Percentiles rank a stretch among this genome's conserved stretches.
Conservation (phyloP, 1,140 invertebrate species). For the Lamellibrachia luymesi region DNA sequence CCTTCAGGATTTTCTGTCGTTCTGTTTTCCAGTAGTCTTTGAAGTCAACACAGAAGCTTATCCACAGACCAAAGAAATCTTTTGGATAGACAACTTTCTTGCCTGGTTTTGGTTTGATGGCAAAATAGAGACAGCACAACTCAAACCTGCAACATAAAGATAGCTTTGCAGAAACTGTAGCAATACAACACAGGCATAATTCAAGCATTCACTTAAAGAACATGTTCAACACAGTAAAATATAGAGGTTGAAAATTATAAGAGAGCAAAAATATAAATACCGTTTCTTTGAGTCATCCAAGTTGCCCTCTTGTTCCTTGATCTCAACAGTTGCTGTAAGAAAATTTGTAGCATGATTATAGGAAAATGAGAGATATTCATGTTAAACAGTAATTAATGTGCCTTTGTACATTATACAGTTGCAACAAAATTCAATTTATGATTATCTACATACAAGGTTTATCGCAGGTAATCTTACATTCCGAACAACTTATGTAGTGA, state of each 20-base stretch:
- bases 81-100: slow-evolving; percentile 69
- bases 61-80: slow-evolving; percentile 88
- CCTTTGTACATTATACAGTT: no score
- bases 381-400: not conserved
- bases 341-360: slow-evolving; percentile 17
- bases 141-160: slow-evolving; percentile 65
- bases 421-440: no score
- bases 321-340: slow-evolving; percentile 49
- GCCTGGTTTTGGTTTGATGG: slow-evolving; percentile 77
- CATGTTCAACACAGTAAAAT: not conserved
- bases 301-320: slow-evolving; percentile 57
- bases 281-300: slow-evolving; percentile 52
- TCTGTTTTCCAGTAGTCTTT: slow-evolving; percentile 96
- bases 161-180: not conserved
- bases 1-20: slow-evolving; percentile 78
- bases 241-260: not conserved
- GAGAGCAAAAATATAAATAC: slow-evolving; percentile 16
- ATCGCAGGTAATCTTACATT: no score
- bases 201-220: not conserved
- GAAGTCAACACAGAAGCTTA: slow-evolving; percentile 87
- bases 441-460: no score
- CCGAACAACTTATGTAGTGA: no score
- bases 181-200: not conserved
- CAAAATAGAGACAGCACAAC: slow-evolving; percentile 81
- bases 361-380: not conserved